Conservation (phyloP, 2,888 invertebrate species). For the Hyles lineata region DNA sequence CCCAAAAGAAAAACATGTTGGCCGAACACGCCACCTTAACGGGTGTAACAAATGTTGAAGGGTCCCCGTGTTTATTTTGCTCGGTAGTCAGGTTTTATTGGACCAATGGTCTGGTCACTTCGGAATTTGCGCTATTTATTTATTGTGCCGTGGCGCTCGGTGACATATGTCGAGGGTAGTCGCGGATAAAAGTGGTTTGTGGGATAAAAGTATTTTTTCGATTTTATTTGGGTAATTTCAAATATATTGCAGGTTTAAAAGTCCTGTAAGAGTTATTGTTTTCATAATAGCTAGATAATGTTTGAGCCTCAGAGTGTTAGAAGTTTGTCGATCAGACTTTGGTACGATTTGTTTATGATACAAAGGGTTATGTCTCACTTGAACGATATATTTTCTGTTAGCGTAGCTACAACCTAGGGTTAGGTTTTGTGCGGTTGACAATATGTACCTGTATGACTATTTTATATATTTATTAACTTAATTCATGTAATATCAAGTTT, state of each 20-base stretch:
- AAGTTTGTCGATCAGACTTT: too few relatives aligned
- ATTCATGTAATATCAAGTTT: too few relatives aligned
- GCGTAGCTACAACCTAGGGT: too few relatives aligned
- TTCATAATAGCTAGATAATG: too few relatives aligned
- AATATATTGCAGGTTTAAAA: neutral
- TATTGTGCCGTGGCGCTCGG: constrained; percentile 73
- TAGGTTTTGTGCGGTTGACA: too few relatives aligned
- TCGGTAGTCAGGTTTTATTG: constrained; percentile 75
- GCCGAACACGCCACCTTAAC: constrained; percentile 44
- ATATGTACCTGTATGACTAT: too few relatives aligned
- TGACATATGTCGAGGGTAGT: constrained; percentile 72
- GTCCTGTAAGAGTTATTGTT: neutral
- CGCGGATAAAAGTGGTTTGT: constrained; percentile 53
- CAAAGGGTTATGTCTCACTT: too few relatives aligned
- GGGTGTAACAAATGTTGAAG: constrained; percentile 52
- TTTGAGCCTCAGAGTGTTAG: too few relatives aligned
- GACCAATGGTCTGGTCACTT: constrained; percentile 79
- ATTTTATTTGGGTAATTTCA: constrained; percentile 1
- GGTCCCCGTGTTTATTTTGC: constrained; percentile 74
- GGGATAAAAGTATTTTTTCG: constrained; percentile 22
- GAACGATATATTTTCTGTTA: too few relatives aligned
- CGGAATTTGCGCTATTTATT: constrained; percentile 83
- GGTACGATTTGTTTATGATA: too few relatives aligned
- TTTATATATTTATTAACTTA: too few relatives aligned
- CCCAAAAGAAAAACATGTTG: constrained; percentile 44